Evolutionary conservation across 2,888 invertebrate genomes (phyloP).

Genomic region (Tridacna gigas): DNA sequence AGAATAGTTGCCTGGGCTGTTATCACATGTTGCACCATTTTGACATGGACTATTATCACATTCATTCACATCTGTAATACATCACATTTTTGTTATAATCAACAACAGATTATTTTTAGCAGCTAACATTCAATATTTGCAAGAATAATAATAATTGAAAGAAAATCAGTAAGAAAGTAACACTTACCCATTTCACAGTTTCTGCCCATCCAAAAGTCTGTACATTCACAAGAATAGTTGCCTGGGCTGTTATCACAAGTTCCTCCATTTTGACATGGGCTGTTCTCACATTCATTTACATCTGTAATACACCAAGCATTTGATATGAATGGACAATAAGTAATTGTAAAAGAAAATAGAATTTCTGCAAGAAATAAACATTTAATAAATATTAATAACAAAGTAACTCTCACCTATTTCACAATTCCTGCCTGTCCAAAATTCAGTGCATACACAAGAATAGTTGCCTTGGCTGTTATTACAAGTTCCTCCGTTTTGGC

Average conservation of each 20-base stretch:
- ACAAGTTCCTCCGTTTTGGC: constrained; percentile 60
- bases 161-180: no score
- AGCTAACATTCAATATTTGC: no score
- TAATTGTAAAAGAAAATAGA: no score
- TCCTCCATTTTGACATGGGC: constrained; percentile 37
- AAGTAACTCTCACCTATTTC: constrained; percentile 10
- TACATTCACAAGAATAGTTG: constrained; percentile 35
- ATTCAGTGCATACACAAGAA: constrained; percentile 37
- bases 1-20: constrained; percentile 47
- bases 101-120: no score
- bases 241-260: constrained; percentile 45
- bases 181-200: constrained; percentile 39
- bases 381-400: background rate
- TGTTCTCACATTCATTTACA: constrained; percentile 43
- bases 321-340: background rate
- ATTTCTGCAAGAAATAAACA: background rate
- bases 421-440: constrained; percentile 37
- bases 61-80: constrained; percentile 23
- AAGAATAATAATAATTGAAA: no score
- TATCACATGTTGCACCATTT: constrained; percentile 27
- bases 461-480: constrained; percentile 49
- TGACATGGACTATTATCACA: background rate
- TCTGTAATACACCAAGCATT: constrained; percentile 24
- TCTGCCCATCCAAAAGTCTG: constrained; percentile 27
- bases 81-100: background rate